phyloP scores from a whole-genome alignment of 2,113 vertebrate genomes.

The Coreoperca whiteheadi region DNA sequence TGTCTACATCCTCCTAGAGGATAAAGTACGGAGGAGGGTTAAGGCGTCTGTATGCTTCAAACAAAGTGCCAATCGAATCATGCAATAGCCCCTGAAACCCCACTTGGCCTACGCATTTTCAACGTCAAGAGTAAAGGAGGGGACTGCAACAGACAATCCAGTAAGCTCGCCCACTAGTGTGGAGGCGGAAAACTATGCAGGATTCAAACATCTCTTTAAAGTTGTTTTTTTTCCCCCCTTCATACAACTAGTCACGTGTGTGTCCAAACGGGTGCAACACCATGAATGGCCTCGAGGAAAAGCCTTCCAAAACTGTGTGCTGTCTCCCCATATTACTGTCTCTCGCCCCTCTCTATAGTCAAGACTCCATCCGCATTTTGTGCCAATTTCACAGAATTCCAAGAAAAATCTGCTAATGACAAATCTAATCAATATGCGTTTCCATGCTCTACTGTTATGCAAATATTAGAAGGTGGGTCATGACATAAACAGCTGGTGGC shows the following conservation, averaged over 20 bases:
- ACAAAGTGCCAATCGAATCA: background rate
- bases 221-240: background rate
- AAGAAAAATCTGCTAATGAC: too few species aligned
- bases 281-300: background rate
- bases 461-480: background rate
- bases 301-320: background rate
- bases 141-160: too few species aligned
- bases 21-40: conserved; percentile 14
- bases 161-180: background rate
- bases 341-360: too few species aligned
- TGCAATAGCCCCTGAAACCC: background rate
- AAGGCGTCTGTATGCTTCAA: background rate
- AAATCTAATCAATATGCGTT: background rate
- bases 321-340: too few species aligned
- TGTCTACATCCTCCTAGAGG: conserved; percentile 15
- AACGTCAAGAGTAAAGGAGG: background rate
- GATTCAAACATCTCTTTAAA: background rate
- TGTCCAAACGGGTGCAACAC: background rate
- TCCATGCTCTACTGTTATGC: background rate
- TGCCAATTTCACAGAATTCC: too few species aligned
- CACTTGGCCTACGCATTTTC: background rate
- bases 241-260: background rate
- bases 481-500: background rate
- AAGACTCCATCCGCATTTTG: too few species aligned
- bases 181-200: too few species aligned